These are phyloP conservation scores for Chloebia gouldiae DNA, from an alignment of 2,113 vertebrate species.

Conservation along the genomic window DNA sequence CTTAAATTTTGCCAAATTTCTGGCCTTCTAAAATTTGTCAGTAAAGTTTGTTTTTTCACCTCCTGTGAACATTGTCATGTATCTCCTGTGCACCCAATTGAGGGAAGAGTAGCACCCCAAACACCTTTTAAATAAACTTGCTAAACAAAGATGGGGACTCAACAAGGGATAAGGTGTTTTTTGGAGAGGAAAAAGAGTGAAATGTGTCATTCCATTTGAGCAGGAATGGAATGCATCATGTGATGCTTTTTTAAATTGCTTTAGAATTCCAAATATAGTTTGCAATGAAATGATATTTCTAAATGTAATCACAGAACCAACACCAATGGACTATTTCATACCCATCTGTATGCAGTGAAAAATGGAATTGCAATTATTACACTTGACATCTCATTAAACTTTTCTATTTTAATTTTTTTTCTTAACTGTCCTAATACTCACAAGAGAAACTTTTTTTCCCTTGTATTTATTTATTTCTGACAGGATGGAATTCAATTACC, in stretches of 20 bases:
- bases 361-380: neutral
- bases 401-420: neutral
- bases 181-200: neutral
- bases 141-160: accelerated
- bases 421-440: neutral
- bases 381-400: neutral
- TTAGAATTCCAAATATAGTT: constrained; percentile 9
- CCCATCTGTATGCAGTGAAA: neutral
- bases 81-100: accelerated
- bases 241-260: neutral
- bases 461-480: neutral
- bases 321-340: neutral
- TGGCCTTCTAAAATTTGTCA: neutral
- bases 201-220: neutral
- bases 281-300: neutral
- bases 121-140: neutral
- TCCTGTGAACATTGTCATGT: neutral
- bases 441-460: neutral
- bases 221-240: neutral
- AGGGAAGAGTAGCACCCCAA: neutral
- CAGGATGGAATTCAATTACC: neutral
- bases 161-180: neutral
- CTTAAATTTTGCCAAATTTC: neutral
- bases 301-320: constrained; percentile 6
- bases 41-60: neutral